Evolutionary conservation across 2,797 vertebrate genomes (phyloP).

Genomic region (Rhyacichthys aspro): DNA sequence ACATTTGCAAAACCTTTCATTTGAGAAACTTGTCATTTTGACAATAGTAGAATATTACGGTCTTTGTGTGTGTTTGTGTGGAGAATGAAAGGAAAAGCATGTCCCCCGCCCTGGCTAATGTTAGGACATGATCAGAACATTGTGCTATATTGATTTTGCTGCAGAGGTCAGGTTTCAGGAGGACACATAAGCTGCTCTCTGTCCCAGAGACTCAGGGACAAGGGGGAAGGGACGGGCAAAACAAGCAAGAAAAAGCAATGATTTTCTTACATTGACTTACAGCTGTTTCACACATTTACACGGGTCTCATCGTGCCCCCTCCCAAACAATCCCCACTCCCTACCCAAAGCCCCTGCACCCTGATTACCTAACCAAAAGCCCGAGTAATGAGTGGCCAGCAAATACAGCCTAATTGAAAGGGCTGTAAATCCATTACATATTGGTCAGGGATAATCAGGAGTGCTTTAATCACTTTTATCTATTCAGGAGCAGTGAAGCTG

Average conservation of each 20-base stretch:
- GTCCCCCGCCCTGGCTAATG: slow-evolving; percentile 89
- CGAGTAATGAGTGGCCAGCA: slow-evolving; percentile 97
- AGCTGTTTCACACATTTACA: slow-evolving; percentile 73
- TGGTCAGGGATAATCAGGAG: slow-evolving; percentile 99
- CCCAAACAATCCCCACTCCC: slow-evolving; percentile 71
- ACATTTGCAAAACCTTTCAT: neutral
- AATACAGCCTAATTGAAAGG: slow-evolving; percentile 99
- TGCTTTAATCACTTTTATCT: slow-evolving; percentile 99
- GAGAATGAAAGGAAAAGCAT: slow-evolving; percentile 66
- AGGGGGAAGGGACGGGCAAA: slow-evolving; percentile 32
- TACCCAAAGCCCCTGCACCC: slow-evolving; percentile 74
- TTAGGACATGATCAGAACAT: slow-evolving; percentile 93
- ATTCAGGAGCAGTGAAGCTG: slow-evolving; percentile 98
- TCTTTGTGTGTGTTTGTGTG: slow-evolving; percentile 26
- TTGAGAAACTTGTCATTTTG: neutral
- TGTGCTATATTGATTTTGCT: slow-evolving; percentile 90
- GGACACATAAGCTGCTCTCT: slow-evolving; percentile 70
- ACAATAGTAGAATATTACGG: slow-evolving; percentile 49
- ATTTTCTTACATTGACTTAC: slow-evolving; percentile 64
- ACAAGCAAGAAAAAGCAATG: slow-evolving; percentile 20
- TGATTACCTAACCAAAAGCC: slow-evolving; percentile 94
- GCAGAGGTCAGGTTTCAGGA: slow-evolving; percentile 88
- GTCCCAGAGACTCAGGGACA: slow-evolving; percentile 53
- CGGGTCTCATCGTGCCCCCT: slow-evolving; percentile 60
- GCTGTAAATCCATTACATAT: slow-evolving; percentile 99